These are phyloP conservation scores for Limnephilus rhombicus DNA, from an alignment of 2,888 invertebrate species.

Conservation along the genomic window DNA sequence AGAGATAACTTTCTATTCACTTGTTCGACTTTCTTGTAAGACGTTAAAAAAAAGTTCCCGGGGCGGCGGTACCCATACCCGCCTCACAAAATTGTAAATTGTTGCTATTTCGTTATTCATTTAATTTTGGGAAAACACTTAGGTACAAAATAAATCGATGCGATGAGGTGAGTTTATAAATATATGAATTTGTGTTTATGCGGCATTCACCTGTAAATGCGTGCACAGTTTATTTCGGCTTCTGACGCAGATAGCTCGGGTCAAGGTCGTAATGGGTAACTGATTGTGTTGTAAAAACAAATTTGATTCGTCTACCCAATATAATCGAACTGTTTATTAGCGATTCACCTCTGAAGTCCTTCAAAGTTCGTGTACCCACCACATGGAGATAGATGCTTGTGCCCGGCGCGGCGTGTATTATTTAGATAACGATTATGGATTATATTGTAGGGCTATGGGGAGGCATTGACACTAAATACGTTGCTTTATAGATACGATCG, in stretches of 20 bases:
- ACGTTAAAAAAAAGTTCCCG: neutral
- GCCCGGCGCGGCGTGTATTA: constrained; percentile 12
- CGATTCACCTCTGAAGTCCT: constrained; percentile 54
- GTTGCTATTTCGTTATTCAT: neutral
- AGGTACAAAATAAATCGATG: too few relatives aligned
- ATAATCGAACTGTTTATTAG: constrained; percentile 20
- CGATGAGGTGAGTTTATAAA: neutral
- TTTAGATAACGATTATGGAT: constrained; percentile 43
- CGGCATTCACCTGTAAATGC: neutral
- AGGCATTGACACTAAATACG: constrained; percentile 49
- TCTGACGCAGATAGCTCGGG: neutral
- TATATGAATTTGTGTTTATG: neutral
- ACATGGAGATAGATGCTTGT: neutral
- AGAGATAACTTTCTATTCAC: neutral
- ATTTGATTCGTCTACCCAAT: neutral
- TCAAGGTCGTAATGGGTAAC: neutral
- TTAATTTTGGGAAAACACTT: neutral
- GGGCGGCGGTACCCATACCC: too few relatives aligned
- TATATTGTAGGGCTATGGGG: constrained; percentile 53
- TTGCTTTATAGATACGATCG: neutral
- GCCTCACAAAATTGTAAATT: too few relatives aligned
- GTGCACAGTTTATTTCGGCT: neutral
- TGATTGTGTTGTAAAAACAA: constrained; percentile 1
- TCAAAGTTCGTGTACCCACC: constrained; percentile 50
- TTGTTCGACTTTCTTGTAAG: neutral